These are phyloP conservation scores for Regulus satrapa DNA, from an alignment of 2,113 vertebrate genomes.

Conservation along the genomic window DNA sequence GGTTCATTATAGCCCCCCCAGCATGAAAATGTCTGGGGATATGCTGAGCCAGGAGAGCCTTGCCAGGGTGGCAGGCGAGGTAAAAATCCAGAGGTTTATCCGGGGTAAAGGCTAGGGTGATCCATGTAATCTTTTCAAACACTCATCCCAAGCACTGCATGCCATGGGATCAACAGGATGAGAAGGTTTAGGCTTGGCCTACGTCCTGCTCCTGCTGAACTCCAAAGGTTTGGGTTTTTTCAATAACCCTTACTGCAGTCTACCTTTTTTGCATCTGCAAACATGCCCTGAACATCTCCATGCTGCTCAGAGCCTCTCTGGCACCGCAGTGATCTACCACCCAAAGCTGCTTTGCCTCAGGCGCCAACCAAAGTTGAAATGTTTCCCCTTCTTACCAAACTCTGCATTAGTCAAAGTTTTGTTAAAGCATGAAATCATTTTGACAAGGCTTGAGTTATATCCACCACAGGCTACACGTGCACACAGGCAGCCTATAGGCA, in stretches of 20 bases:
- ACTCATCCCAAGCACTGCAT: not conserved
- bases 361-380: not conserved
- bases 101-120: fast-evolving
- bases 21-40: not conserved
- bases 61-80: not conserved
- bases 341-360: not conserved
- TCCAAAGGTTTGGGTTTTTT: not conserved
- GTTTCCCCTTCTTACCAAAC: not conserved
- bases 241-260: not conserved
- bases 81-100: too few relatives aligned
- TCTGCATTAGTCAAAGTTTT: not conserved
- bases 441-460: not conserved
- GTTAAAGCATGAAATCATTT: not conserved
- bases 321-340: fast-evolving
- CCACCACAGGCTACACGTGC: not conserved
- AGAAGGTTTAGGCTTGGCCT: not conserved
- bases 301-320: not conserved
- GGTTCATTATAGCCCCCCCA: not conserved
- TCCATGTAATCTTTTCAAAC: not conserved
- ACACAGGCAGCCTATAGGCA: fast-evolving
- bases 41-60: not conserved
- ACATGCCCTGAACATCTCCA: not conserved
- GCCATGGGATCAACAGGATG: fast-evolving
- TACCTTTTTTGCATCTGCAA: not conserved
- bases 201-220: not conserved